Evolutionary conservation across 2,113 vertebrate species (phyloP).

Genomic region (Diadophis punctatus): DNA sequence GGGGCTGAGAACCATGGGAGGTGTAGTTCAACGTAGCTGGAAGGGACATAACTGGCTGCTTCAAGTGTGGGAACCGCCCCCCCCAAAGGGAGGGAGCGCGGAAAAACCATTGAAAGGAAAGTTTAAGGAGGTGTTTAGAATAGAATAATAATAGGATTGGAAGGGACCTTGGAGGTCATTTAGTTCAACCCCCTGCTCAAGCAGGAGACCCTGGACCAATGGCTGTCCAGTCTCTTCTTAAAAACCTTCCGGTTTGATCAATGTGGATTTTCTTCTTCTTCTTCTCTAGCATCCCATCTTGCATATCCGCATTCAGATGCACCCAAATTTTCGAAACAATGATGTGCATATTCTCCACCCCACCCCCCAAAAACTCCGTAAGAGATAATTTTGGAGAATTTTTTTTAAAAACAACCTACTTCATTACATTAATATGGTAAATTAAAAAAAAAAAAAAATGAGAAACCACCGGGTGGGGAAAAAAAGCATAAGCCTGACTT

Average conservation of each 20-base stretch:
- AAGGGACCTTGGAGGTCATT: background rate
- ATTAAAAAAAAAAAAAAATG: background rate
- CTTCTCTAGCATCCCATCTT: constrained; percentile 40
- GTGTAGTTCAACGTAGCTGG: background rate
- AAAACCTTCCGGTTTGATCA: constrained; percentile 28
- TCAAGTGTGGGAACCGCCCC: too few species aligned
- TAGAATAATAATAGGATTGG: background rate
- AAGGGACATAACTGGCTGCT: background rate
- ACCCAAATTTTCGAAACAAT: background rate
- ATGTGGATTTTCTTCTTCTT: constrained; percentile 36
- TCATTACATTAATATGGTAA: constrained; percentile 76
- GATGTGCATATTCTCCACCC: background rate
- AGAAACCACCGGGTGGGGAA: constrained; percentile 53
- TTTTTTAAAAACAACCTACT: constrained; percentile 66
- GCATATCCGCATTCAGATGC: background rate
- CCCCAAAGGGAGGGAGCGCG: accelerated
- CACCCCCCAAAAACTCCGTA: background rate
- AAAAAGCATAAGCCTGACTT: constrained; percentile 62
- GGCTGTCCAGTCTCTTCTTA: background rate
- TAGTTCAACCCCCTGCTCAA: background rate
- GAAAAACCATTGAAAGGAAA: constrained; percentile 41
- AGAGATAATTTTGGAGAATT: constrained; percentile 78
- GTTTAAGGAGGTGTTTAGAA: constrained; percentile 29
- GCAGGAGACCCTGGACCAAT: background rate
- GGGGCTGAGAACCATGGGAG: background rate